A percentile compares a stretch with the other conserved stretches of the same genome.
Conservation (phyloP, 1,140 invertebrate genomes). For the Dendrolimus punctatus region DNA sequence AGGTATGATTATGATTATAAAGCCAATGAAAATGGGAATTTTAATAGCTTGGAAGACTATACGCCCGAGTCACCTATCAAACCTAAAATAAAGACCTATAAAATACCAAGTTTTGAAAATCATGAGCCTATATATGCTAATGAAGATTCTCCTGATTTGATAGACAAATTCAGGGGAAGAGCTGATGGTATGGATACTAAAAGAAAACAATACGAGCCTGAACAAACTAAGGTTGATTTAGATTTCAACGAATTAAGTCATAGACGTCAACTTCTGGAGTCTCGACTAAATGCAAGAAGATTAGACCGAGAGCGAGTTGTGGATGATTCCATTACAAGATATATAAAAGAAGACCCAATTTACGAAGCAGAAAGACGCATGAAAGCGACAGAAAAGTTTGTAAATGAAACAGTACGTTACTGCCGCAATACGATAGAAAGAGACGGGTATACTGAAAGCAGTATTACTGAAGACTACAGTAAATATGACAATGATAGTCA, state of each 20-base stretch:
- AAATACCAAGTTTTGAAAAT: constrained; percentile 59
- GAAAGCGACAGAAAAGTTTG: constrained; percentile 69
- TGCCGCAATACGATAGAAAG: constrained; percentile 60
- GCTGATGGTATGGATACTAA: constrained; percentile 78
- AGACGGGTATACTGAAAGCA: constrained; percentile 54
- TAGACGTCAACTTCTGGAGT: constrained; percentile 82
- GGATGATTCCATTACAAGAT: constrained; percentile 54
- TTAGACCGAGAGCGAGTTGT: constrained; percentile 57
- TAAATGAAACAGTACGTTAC: constrained; percentile 71
- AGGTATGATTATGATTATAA: constrained; percentile 54
- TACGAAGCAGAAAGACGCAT: constrained; percentile 69
- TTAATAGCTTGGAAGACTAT: constrained; percentile 42
- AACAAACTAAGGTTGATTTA: constrained; percentile 51
- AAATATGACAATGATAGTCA: constrained; percentile 53
- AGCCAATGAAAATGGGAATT: constrained; percentile 42
- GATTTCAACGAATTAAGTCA: constrained; percentile 77
- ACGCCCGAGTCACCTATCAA: constrained; percentile 62
- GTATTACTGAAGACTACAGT: constrained; percentile 51
- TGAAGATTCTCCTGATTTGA: constrained; percentile 55
- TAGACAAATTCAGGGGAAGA: constrained; percentile 73
- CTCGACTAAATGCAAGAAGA: constrained; percentile 76
- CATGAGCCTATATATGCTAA: constrained; percentile 66
- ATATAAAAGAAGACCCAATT: constrained; percentile 62
- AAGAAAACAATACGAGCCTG: constrained; percentile 68
- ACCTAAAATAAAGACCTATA: constrained; percentile 62